Evolutionary conservation across 2,113 vertebrate species (phyloP).

Genomic region (Cathartes aura): DNA sequence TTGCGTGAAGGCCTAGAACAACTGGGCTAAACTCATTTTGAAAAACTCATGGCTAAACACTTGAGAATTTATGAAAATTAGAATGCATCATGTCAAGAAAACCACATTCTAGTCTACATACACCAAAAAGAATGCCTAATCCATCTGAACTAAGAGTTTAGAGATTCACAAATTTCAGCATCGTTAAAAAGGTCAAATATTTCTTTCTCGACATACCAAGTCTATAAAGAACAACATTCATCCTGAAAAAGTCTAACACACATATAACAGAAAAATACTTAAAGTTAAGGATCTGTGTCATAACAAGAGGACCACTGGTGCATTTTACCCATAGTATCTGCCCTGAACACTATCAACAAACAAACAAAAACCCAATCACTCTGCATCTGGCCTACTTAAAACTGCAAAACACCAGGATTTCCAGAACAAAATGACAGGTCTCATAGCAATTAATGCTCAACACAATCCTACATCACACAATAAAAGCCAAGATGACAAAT

Average conservation of each 20-base stretch:
- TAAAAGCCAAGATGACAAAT: neutral
- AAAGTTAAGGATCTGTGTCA: neutral
- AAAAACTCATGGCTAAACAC: neutral
- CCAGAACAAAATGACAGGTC: neutral
- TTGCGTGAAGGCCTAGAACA: neutral
- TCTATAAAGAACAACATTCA: neutral
- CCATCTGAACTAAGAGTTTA: neutral
- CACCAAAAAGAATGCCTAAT: neutral
- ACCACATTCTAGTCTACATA: neutral
- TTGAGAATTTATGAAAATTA: neutral
- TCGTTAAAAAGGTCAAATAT: neutral
- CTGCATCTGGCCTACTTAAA: neutral
- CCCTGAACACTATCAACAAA: neutral
- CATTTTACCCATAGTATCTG: neutral
- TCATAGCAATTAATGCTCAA: neutral
- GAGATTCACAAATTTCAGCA: neutral
- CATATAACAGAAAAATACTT: neutral
- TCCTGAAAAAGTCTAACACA: neutral
- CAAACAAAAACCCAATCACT: neutral
- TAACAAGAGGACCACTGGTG: neutral
- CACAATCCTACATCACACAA: neutral
- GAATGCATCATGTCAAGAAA: neutral
- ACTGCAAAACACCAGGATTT: neutral
- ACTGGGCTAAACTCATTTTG: neutral
- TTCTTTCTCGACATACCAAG: neutral